Conservation (phyloP, 2,113 vertebrate genomes). For the Xenopus borealis region DNA sequence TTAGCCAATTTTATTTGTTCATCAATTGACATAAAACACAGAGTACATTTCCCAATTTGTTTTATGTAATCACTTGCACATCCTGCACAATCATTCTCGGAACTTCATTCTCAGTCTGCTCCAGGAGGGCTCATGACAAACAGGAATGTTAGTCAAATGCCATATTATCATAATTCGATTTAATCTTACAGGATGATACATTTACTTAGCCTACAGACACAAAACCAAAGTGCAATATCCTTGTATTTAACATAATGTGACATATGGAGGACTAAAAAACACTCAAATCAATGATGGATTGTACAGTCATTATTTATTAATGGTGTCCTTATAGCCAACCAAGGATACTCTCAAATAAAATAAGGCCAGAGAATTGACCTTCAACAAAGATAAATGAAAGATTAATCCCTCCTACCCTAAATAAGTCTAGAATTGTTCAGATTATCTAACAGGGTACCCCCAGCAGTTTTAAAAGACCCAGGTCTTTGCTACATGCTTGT, state of each 20-base stretch:
- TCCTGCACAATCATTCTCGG: background rate
- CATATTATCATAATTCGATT: slow-evolving; percentile 40
- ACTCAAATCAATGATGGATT: slow-evolving; percentile 27
- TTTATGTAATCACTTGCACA: background rate
- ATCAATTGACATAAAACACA: background rate
- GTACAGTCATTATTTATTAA: slow-evolving; percentile 28
- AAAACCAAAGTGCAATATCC: slow-evolving; percentile 11
- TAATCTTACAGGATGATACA: slow-evolving; percentile 30
- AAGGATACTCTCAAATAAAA: slow-evolving; percentile 25
- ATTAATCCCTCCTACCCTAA: slow-evolving; percentile 3
- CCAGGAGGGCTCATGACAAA: slow-evolving; percentile 15
- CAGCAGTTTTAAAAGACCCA: no score
- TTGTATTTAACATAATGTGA: slow-evolving; percentile 39
- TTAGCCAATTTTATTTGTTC: slow-evolving; percentile 1
- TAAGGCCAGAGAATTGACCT: slow-evolving; percentile 24
- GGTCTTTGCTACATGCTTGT: no score
- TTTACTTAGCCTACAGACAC: slow-evolving; percentile 18
- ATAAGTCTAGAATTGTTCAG: slow-evolving; percentile 9
- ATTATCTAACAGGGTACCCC: background rate
- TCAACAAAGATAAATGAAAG: slow-evolving; percentile 14
- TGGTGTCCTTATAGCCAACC: slow-evolving; percentile 8
- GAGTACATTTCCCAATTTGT: background rate
- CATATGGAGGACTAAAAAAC: slow-evolving; percentile 34
- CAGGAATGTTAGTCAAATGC: slow-evolving; percentile 31
- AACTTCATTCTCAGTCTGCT: background rate